A percentile compares a stretch with the other conserved stretches of the same genome.
These are phyloP conservation scores for Apocrypta bakeri DNA, from an alignment of 1,140 invertebrate genomes.

Conservation along the genomic window DNA sequence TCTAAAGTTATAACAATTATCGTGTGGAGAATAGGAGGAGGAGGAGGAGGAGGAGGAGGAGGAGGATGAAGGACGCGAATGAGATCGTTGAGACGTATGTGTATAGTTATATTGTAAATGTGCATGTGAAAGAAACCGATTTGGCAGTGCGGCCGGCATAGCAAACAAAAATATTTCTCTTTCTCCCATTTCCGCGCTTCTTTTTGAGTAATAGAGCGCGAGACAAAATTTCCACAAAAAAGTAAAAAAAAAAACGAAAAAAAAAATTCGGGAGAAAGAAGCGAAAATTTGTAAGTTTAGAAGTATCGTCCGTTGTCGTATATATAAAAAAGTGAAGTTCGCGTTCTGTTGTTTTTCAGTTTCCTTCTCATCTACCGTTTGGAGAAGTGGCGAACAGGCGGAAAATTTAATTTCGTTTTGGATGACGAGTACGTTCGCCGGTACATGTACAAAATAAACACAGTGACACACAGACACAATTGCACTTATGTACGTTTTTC, in stretches of 20 bases:
- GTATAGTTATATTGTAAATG: constrained; percentile 53
- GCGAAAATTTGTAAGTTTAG: constrained; percentile 40
- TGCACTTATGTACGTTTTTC: constrained; percentile 48
- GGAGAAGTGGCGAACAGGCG: constrained; percentile 3
- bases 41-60: not conserved
- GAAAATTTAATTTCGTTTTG: not conserved
- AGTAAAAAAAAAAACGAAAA: constrained; percentile 5
- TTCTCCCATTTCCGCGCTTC: constrained; percentile 18
- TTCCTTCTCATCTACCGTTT: constrained; percentile 3
- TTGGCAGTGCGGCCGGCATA: constrained; percentile 40
- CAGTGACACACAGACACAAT: constrained; percentile 28
- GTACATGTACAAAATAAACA: constrained; percentile 32
- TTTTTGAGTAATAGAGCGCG: constrained; percentile 25
- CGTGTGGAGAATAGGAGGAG: constrained; percentile 11
- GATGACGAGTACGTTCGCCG: not conserved
- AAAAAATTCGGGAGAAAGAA: constrained; percentile 37
- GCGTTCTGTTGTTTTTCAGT: constrained; percentile 35
- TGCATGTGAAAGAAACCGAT: constrained; percentile 41
- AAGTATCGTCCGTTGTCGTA: constrained; percentile 32
- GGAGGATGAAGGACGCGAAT: constrained; percentile 28
- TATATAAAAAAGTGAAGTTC: constrained; percentile 38
- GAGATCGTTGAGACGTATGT: constrained; percentile 46
- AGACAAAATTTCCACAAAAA: constrained; percentile 33
- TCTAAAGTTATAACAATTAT: constrained; percentile 49
- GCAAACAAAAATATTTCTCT: constrained; percentile 25